Base-by-base conservation (phyloP, 2,888 invertebrate species). In the Drosophila seclusa region DNA sequence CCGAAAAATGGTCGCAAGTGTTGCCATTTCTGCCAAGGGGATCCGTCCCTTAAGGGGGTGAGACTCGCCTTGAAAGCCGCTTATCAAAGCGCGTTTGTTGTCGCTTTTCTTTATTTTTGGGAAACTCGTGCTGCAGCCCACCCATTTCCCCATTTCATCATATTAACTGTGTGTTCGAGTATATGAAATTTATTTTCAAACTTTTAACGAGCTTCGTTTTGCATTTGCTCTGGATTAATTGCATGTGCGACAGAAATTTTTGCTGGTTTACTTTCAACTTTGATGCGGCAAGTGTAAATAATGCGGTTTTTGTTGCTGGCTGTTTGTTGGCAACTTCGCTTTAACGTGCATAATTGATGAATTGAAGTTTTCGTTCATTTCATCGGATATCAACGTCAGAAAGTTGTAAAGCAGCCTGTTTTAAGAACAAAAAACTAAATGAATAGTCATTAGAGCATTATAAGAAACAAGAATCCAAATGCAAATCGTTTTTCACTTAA, bases 61-160 rank as follows among this genome's bases (percentile, higher is more conserved):
- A 24, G 42, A 59, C 48, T 72, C 68, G 65, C 16, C 42, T 65
- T 55, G 40, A 80, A 88, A 88, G 73, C 83, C 58, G 87, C 89
- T 88, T 84, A 84, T 76, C 78, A 88, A 84, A 88, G 73, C 73
- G 71, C 61, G 74, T 68, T 87, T 85, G 73, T 63, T 38, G 45
- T 21, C 53, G 31, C 49, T 40, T 36, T 18, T 24, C 27, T 13
- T 21, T 45, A n/a, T 31, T 40, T 58, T 54, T 24, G 27, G 21
- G 21, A n/a, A 58, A 32, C 58, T 32, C 36, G 29, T 21, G n/a
- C 31, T 34, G 52, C 50, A 49, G 11, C 13, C 45, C 40, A 34
- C 45, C 52, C 64, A n/a, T 45, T 11, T 29, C n/a, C 4, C 57
- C 29, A 42, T 67, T 72, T 70, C 59, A 80, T 76, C 83, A 78